A percentile compares a stretch with the other conserved stretches of the same genome.
Evolutionary conservation across 2,797 vertebrate species (phyloP).

Genomic region (Alcedo quadribrachys): DNA sequence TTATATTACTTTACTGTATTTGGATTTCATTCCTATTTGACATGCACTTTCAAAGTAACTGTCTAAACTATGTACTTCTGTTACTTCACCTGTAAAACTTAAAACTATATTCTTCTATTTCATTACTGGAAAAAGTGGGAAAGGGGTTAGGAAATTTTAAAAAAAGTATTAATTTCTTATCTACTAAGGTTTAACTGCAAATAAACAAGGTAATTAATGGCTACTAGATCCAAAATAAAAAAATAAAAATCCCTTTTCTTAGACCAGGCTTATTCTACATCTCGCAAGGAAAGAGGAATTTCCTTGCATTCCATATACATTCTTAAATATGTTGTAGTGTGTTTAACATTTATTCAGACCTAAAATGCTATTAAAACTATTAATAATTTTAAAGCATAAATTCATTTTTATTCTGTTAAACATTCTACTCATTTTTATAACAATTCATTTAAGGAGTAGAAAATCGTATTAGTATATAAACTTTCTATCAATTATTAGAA

Average conservation of each 20-base stretch:
- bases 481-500: not conserved
- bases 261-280: not conserved
- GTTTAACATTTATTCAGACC: conserved; percentile 10
- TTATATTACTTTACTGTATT: not conserved
- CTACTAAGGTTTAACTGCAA: conserved; percentile 23
- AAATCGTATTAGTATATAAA: not conserved
- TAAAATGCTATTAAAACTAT: not conserved
- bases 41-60: not conserved
- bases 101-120: not conserved
- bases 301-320: not conserved
- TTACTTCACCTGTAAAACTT: not conserved
- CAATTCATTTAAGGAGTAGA: not conserved
- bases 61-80: not conserved
- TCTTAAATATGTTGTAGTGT: not conserved
- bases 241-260: not conserved
- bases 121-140: not conserved
- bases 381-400: conserved; percentile 9
- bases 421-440: too few relatives aligned
- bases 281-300: not conserved
- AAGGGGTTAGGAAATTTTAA: not conserved
- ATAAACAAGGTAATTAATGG: conserved; percentile 3
- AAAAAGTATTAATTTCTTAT: not conserved
- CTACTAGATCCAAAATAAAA: not conserved
- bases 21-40: not conserved
- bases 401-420: not conserved